Evolutionary conservation across 2,113 vertebrate genomes (phyloP), one percentile per base, ranked within the genome.

Genomic region (Neoarius graeffei): DNA sequence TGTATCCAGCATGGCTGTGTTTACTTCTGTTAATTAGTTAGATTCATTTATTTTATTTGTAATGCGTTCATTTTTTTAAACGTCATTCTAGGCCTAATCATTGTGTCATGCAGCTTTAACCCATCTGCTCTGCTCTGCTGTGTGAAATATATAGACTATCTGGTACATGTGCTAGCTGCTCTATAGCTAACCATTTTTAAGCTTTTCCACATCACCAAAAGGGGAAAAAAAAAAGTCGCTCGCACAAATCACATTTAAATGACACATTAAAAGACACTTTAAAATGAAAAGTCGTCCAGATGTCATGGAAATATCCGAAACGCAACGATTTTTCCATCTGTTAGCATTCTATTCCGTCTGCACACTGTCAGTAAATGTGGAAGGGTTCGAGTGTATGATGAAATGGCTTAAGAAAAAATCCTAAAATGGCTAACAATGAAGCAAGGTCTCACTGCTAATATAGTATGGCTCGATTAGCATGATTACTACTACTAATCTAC

Each of bases 241-340:
- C 84, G 92, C 92, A 94, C 93, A 93, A 94, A 95, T 94, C 94
- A 94, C 90, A 14, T 90, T 95, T 94, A 94, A 94, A 92, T 91
- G 94, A 93, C 92, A 93, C 91, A 94, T 95, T 93, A 93, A 94
- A 91, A 93, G 93, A 92, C 89, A 74, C 90, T 92, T 89, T 82
- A 71, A 57, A 71, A 57, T 48, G 7, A 84, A 92, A 91, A 93
- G 89, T 88, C 93, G 91, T 90, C 90, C 95, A 95, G 93, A 95
- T 94, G 94, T 90, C 84, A 86, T 93, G 93, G 93, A 94, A 94
- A 95, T 66, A 92, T 89, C 80, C 88, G 91, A 89, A 4, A 81
- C 89, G 88, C 89, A 90, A 92, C 92, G 90, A 90, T 92, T 91
- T 92, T 69, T 74, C 94, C 95, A 95, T 93, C 94, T 94, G 94